Conservation (phyloP, 2,888 invertebrate genomes). For the Rapana venosa region DNA sequence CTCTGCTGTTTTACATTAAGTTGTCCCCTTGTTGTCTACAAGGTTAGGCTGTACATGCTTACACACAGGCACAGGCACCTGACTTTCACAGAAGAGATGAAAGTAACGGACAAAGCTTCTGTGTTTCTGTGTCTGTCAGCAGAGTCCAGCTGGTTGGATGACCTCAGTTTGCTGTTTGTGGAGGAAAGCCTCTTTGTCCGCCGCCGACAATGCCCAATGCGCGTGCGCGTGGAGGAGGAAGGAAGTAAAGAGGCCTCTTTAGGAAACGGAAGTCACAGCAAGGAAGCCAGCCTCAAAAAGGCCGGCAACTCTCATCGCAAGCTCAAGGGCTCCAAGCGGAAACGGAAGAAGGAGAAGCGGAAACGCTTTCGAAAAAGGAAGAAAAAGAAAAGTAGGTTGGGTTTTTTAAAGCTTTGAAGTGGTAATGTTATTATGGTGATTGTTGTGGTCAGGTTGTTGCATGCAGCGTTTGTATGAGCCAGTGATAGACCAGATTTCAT, state of each 20-base stretch:
- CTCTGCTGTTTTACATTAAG: background rate
- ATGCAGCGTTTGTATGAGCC: no score
- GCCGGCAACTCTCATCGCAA: constrained; percentile 18
- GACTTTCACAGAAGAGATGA: background rate
- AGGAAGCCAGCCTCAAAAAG: constrained; percentile 37
- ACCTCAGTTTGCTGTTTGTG: background rate
- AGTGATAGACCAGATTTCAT: no score
- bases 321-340: constrained; percentile 40
- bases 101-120: background rate
- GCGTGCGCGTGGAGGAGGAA: constrained; percentile 35
- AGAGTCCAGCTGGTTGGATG: constrained; percentile 21
- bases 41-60: no score
- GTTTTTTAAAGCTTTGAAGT: background rate
- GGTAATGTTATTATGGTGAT: background rate
- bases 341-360: constrained; percentile 41
- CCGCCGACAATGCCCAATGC: constrained; percentile 29
- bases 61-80: no score
- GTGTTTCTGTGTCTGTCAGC: background rate
- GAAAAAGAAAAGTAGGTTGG: constrained; percentile 15
- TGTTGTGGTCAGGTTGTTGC: no score
- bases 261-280: constrained; percentile 38
- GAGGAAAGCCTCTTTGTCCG: constrained; percentile 37
- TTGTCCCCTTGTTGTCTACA: no score
- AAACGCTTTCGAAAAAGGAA: constrained; percentile 42
- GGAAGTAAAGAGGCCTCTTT: background rate